Conservation (phyloP, 2,113 vertebrate species). For the Alouatta palliata region DNA sequence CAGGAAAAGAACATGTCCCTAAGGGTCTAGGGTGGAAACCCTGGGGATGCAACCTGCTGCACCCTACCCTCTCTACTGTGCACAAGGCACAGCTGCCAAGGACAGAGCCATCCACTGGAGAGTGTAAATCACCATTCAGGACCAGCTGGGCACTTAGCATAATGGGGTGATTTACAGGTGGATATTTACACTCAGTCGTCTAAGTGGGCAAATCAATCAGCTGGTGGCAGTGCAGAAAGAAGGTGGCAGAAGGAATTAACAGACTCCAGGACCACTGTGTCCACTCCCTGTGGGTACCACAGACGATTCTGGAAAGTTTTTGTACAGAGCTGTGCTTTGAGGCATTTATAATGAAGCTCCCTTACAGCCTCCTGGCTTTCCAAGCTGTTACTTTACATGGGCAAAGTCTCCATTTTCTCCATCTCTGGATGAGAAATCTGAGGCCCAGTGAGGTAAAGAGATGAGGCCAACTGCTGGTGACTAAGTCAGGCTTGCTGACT, state of each 20-base stretch:
- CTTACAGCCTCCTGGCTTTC: neutral
- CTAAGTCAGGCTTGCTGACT: neutral
- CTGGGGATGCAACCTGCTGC: neutral
- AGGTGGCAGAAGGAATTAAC: neutral
- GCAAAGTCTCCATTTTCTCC: neutral
- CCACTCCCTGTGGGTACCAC: neutral
- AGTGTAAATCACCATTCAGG: constrained; percentile 57
- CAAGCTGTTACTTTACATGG: neutral
- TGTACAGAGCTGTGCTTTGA: neutral
- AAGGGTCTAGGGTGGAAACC: neutral
- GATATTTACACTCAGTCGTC: constrained; percentile 70
- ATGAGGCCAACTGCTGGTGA: neutral
- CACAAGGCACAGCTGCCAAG: neutral
- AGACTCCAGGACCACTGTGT: neutral
- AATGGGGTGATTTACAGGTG: constrained; percentile 76
- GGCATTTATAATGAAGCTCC: neutral
- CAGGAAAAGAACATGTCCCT: neutral
- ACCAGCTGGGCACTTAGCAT: constrained; percentile 67
- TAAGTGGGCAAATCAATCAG: constrained; percentile 73
- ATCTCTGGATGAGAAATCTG: neutral
- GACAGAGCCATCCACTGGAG: neutral
- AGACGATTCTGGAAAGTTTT: neutral
- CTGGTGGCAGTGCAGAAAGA: neutral
- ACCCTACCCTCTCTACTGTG: neutral
- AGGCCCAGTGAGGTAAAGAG: neutral